phyloP scores from a whole-genome alignment of 2,797 vertebrate species.

The Myiotriccus ornatus region DNA sequence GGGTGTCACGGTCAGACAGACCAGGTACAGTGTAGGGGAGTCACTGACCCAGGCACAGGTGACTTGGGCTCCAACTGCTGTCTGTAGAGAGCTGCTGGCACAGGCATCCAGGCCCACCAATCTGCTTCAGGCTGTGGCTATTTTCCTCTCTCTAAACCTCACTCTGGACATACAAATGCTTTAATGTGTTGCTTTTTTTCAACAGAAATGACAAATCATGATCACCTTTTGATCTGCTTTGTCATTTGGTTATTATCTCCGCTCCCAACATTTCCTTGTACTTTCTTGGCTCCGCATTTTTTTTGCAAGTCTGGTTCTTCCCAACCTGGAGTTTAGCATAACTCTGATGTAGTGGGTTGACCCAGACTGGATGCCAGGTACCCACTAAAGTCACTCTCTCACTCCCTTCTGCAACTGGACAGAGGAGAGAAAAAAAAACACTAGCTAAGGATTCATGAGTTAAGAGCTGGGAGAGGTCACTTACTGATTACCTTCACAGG shows the following conservation, averaged over 20 bases:
- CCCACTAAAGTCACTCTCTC: no score
- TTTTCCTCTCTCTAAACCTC: neutral
- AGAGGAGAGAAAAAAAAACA: no score
- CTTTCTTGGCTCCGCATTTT: neutral
- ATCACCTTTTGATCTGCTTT: neutral
- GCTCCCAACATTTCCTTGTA: neutral
- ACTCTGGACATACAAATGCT: neutral
- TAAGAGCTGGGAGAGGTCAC: no score
- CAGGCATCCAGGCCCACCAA: neutral
- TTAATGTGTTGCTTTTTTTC: neutral
- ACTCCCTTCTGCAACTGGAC: no score
- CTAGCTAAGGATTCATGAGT: no score
- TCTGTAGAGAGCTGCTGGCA: neutral
- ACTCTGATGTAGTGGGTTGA: neutral
- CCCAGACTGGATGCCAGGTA: no score
- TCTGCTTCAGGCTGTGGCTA: neutral
- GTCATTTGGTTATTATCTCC: neutral
- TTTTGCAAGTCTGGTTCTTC: neutral
- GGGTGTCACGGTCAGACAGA: neutral
- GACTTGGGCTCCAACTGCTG: rapidly evolving
- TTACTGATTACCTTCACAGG: no score
- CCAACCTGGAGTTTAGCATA: neutral
- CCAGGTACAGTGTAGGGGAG: no score
- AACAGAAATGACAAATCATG: neutral
- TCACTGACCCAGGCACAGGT: rapidly evolving